Percentiles rank a stretch among this genome's conserved stretches.
These are phyloP conservation scores for Arctia plantaginis DNA, from an alignment of 2,888 invertebrate genomes.

Conservation along the genomic window DNA sequence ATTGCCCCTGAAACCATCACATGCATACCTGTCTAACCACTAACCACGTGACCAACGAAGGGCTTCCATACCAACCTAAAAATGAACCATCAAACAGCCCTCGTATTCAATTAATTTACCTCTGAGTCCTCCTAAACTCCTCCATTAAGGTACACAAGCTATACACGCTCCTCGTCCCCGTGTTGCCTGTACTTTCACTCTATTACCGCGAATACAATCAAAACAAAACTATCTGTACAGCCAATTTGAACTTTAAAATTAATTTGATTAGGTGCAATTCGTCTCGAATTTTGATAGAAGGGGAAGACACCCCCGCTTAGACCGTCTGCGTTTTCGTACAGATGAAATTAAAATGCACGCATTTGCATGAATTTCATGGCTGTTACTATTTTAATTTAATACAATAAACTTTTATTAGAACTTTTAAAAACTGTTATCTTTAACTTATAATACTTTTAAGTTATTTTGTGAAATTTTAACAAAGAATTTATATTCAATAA, in stretches of 20 bases:
- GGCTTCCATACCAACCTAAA: neutral
- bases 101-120: conserved; percentile 4
- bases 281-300: conserved; percentile 34
- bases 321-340: conserved; percentile 60
- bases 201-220: conserved; percentile 55
- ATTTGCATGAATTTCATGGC: conserved; percentile 51
- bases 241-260: conserved; percentile 25
- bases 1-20: neutral
- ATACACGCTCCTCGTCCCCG: conserved; percentile 13
- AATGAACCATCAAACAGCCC: neutral
- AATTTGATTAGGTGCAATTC: neutral
- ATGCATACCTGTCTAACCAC: neutral
- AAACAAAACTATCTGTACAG: conserved; percentile 36
- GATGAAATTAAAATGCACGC: conserved; percentile 71
- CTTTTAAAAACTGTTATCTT: neutral
- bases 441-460: neutral
- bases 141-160: conserved; percentile 19
- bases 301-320: conserved; percentile 71
- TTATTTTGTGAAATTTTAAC: neutral
- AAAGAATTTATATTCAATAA: neutral
- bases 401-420: neutral
- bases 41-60: neutral
- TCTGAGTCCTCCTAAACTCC: conserved; percentile 24
- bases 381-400: conserved; percentile 20
- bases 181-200: conserved; percentile 45